phyloP scores from a whole-genome alignment of 2,888 invertebrate genomes.

The Calliopum simillimum region DNA sequence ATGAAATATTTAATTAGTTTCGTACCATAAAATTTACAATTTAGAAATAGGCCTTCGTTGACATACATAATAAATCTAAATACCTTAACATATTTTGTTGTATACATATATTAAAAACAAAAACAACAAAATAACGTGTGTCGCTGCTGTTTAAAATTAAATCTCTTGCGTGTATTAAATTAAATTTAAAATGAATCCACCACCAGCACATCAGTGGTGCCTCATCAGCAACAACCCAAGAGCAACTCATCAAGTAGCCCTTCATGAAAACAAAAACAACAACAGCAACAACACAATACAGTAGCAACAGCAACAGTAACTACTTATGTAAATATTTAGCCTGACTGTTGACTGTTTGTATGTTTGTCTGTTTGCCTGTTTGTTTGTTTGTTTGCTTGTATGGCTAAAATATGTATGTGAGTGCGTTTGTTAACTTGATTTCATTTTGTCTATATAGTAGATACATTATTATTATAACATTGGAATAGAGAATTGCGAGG shows the following conservation, averaged over 20 bases:
- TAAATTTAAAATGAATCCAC: too few species aligned
- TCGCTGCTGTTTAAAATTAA: too few species aligned
- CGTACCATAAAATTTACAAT: too few species aligned
- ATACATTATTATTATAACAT: conserved; percentile 35
- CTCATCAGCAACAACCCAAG: too few species aligned
- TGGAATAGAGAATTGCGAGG: conserved; percentile 32
- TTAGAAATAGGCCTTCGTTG: too few species aligned
- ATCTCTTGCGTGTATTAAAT: too few species aligned
- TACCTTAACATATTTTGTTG: too few species aligned
- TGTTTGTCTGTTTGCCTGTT: neutral
- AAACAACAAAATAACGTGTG: too few species aligned
- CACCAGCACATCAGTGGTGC: too few species aligned
- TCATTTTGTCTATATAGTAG: conserved; percentile 39
- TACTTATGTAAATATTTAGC: conserved; percentile 35
- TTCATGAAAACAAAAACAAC: conserved; percentile 5
- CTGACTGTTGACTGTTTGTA: conserved; percentile 12
- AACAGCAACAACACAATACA: conserved; percentile 12
- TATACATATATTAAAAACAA: too few species aligned
- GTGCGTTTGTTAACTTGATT: conserved; percentile 9
- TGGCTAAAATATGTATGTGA: neutral
- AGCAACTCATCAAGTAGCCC: conserved; percentile 16
- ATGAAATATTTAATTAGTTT: too few species aligned
- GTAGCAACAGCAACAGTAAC: neutral
- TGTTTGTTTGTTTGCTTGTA: neutral
- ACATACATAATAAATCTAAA: too few species aligned